A percentile compares a stretch with the other conserved stretches of the same genome.
Evolutionary conservation across 1,140 invertebrate species (phyloP).

Genomic region (Apis florea): DNA sequence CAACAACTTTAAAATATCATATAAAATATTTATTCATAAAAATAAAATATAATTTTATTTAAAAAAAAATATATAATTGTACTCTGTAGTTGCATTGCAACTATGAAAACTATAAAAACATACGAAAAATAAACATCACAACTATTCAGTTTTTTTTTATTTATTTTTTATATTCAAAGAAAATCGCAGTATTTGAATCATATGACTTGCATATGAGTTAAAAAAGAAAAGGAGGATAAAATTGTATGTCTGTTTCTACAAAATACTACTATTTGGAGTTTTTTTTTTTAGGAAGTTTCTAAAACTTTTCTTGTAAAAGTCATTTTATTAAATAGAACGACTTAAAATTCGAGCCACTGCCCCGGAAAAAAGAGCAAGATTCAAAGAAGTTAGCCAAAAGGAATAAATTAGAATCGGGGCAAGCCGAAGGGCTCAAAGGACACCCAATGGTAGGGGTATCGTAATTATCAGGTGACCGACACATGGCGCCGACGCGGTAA

Average conservation of each 20-base stretch:
- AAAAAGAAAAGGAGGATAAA: background rate
- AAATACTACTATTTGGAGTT: no score
- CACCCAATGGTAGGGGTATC: background rate
- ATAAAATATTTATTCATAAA: background rate
- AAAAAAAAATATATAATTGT: background rate
- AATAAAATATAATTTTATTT: background rate
- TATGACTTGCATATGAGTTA: background rate
- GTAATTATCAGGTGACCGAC: constrained; percentile 44
- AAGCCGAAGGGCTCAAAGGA: constrained; percentile 6
- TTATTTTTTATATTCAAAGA: background rate
- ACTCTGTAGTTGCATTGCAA: background rate
- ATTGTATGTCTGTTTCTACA: background rate
- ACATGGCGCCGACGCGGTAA: constrained; percentile 27
- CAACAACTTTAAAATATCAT: background rate
- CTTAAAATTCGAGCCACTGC: background rate
- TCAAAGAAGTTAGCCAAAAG: background rate
- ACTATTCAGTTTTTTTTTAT: background rate
- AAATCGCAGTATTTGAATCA: background rate
- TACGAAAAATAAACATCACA: background rate
- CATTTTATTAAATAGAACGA: background rate
- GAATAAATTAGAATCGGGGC: constrained; percentile 20
- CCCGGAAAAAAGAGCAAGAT: background rate
- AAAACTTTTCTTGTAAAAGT: background rate
- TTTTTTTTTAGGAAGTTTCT: background rate
- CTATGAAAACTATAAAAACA: background rate